Percentiles rank a stretch among this genome's conserved stretches.
phyloP scores from a whole-genome alignment of 2,113 vertebrate genomes.

The Malurus cyaneus region DNA sequence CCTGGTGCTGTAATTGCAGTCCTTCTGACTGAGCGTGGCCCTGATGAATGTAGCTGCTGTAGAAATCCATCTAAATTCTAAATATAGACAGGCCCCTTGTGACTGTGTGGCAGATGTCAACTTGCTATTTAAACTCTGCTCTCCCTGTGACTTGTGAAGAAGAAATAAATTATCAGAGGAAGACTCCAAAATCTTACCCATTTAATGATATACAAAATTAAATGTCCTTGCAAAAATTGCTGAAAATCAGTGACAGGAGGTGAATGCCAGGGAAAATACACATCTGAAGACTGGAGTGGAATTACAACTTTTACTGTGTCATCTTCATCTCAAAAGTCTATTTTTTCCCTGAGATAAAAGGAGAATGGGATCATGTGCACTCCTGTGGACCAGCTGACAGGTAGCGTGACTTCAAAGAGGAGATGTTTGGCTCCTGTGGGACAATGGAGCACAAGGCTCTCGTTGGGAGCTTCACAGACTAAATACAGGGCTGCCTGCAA shows the following conservation, averaged over 20 bases:
- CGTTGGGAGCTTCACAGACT: background rate
- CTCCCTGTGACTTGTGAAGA: background rate
- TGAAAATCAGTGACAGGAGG: background rate
- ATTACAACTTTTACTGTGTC: background rate
- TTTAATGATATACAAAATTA: background rate
- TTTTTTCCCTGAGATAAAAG: background rate
- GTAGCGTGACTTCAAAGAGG: background rate
- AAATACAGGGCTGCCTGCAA: background rate
- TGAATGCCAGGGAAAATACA: background rate
- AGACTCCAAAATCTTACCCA: background rate
- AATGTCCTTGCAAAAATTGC: background rate
- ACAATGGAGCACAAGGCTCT: background rate
- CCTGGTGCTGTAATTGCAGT: background rate
- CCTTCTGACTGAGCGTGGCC: background rate
- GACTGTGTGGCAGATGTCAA: background rate
- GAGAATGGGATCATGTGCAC: background rate
- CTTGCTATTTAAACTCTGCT: slow-evolving; percentile 25
- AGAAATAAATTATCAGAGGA: background rate
- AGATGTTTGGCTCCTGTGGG: background rate
- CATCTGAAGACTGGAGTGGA: background rate
- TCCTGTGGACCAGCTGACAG: background rate
- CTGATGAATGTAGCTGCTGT: background rate
- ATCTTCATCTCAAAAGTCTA: background rate
- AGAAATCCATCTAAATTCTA: slow-evolving; percentile 4
- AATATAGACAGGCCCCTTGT: background rate